Evolutionary conservation across 2,888 invertebrate species (phyloP).

Genomic region (Calephelis perditalis): DNA sequence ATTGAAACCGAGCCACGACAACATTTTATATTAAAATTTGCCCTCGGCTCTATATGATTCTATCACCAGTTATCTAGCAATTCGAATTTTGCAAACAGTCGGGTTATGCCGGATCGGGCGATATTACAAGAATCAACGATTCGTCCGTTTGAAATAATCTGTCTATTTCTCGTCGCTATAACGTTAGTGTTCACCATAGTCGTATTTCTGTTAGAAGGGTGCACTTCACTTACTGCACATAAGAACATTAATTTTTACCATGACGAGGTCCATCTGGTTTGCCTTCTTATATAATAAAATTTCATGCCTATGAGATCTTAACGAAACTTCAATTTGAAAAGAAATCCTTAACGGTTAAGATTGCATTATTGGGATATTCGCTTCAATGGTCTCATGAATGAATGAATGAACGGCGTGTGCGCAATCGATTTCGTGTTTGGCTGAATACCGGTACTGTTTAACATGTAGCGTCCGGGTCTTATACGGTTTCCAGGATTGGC

Average conservation of each 20-base stretch:
- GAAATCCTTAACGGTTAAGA: slow-evolving; percentile 8
- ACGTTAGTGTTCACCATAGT: too few relatives aligned
- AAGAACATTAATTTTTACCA: not conserved
- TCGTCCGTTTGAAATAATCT: too few relatives aligned
- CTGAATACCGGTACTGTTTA: slow-evolving; percentile 11
- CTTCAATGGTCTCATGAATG: slow-evolving; percentile 7
- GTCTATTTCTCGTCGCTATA: too few relatives aligned
- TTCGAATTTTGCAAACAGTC: too few relatives aligned
- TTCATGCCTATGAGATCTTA: not conserved
- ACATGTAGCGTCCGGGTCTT: slow-evolving; percentile 11
- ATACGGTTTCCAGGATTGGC: not conserved
- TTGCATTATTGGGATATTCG: slow-evolving; percentile 3
- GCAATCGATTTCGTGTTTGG: slow-evolving; percentile 10
- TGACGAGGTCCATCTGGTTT: not conserved
- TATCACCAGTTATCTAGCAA: too few relatives aligned
- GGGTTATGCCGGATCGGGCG: too few relatives aligned
- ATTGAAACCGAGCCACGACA: too few relatives aligned
- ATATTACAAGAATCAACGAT: too few relatives aligned
- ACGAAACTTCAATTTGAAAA: not conserved
- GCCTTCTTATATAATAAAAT: not conserved
- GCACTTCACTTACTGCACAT: too few relatives aligned
- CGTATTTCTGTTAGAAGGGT: not conserved
- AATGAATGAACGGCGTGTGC: slow-evolving; percentile 9
- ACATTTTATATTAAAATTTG: too few relatives aligned
- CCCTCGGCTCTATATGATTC: too few relatives aligned